These are phyloP conservation scores for Polia nebulosa DNA, from an alignment of 2,888 invertebrate genomes.

Conservation along the genomic window DNA sequence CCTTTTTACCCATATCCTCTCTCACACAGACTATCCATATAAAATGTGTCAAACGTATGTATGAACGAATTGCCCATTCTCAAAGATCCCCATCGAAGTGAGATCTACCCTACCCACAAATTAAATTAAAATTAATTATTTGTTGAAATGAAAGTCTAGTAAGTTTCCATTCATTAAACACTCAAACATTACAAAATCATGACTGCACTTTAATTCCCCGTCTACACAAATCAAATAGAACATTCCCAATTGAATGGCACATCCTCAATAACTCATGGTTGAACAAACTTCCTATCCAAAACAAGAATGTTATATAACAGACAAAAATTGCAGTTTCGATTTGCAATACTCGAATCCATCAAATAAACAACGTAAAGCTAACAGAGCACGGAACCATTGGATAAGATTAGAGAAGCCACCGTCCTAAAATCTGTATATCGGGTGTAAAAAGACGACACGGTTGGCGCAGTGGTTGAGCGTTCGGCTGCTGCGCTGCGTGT, in stretches of 20 bases:
- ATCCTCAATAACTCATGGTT: slow-evolving; percentile 46
- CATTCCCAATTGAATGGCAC: slow-evolving; percentile 45
- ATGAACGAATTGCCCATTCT: too few relatives aligned
- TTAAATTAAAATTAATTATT: too few relatives aligned
- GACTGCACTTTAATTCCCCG: slow-evolving; percentile 9
- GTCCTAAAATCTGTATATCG: too few relatives aligned
- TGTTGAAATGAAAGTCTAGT: background rate
- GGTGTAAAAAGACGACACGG: too few relatives aligned
- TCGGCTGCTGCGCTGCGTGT: too few relatives aligned
- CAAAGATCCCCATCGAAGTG: too few relatives aligned
- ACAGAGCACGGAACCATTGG: background rate
- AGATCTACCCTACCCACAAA: too few relatives aligned
- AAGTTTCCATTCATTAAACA: background rate
- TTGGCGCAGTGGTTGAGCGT: too few relatives aligned
- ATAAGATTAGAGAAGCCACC: background rate
- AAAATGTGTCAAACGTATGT: too few relatives aligned
- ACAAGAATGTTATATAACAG: slow-evolving; percentile 32
- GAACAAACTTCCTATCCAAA: slow-evolving; percentile 45
- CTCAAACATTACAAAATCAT: background rate
- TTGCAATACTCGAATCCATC: slow-evolving; percentile 36
- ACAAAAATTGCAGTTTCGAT: slow-evolving; percentile 48
- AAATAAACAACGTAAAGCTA: slow-evolving; percentile 40
- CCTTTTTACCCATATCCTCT: too few relatives aligned
- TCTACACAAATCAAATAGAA: slow-evolving; percentile 35
- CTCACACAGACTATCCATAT: too few relatives aligned